Evolutionary conservation across 2,888 invertebrate species (phyloP).

Genomic region (Protodeltote pygarga): DNA sequence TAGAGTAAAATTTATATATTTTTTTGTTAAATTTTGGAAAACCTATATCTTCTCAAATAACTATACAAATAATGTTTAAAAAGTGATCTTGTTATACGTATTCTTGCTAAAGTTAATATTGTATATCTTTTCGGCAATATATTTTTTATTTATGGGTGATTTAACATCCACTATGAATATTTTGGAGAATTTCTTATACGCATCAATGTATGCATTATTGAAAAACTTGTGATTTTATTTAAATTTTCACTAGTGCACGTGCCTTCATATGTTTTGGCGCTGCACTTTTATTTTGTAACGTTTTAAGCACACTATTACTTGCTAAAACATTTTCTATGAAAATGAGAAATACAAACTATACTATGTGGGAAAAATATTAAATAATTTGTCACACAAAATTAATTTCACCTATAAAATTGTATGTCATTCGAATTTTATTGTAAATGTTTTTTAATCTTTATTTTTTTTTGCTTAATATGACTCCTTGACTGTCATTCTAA

Average conservation of each 20-base stretch:
- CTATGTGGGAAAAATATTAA: slow-evolving; percentile 24
- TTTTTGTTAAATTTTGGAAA: no score
- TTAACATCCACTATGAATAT: slow-evolving; percentile 15
- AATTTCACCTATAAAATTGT: slow-evolving; percentile 77
- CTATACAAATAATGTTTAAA: slow-evolving; percentile 15
- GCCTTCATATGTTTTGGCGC: slow-evolving; percentile 86
- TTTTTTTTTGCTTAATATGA: slow-evolving; percentile 4
- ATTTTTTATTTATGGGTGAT: slow-evolving; percentile 34
- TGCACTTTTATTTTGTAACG: slow-evolving; percentile 25
- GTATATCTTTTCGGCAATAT: slow-evolving; percentile 21
- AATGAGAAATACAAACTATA: no score
- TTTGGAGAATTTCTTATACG: slow-evolving; percentile 15
- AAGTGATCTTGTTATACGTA: slow-evolving; percentile 40
- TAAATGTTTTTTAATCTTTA: slow-evolving; percentile 7
- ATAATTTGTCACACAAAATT: slow-evolving; percentile 47
- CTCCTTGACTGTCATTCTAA: no score
- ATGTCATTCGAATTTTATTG: slow-evolving; percentile 46
- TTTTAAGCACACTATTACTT: slow-evolving; percentile 25
- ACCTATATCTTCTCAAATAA: slow-evolving; percentile 33
- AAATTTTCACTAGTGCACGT: slow-evolving; percentile 44
- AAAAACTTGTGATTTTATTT: slow-evolving; percentile 34
- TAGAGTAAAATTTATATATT: no score
- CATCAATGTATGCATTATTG: slow-evolving; percentile 33
- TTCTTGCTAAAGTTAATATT: slow-evolving; percentile 18
- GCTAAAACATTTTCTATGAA: no score